A percentile compares a stretch with the other conserved stretches of the same genome.
These are phyloP conservation scores for Drosophila pseudotalamancana DNA, from an alignment of 2,888 invertebrate species.

Conservation along the genomic window DNA sequence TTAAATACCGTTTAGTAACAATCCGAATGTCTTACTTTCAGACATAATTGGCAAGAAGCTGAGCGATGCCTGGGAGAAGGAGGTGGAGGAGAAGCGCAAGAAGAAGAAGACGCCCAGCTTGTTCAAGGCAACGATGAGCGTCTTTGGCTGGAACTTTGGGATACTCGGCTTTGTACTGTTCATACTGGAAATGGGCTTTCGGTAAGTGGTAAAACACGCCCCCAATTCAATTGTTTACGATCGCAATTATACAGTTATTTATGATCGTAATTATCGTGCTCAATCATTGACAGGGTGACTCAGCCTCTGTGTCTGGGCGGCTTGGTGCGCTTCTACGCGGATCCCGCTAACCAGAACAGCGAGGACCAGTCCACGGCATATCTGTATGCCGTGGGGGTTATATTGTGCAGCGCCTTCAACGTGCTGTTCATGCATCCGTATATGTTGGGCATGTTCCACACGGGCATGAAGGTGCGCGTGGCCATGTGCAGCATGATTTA, in stretches of 20 bases:
- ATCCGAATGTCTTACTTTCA: slow-evolving; percentile 46
- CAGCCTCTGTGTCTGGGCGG: slow-evolving; percentile 88
- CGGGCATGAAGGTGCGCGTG: slow-evolving; percentile 86
- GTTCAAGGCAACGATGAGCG: slow-evolving; percentile 84
- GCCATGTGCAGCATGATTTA: slow-evolving; percentile 89
- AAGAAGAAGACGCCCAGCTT: slow-evolving; percentile 84
- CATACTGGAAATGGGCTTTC: slow-evolving; percentile 87
- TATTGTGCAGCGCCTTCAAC: slow-evolving; percentile 90
- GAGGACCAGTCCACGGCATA: slow-evolving; percentile 87
- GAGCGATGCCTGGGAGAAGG: slow-evolving; percentile 86
- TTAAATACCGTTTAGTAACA: neutral
- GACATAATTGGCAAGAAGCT: slow-evolving; percentile 86
- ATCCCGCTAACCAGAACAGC: slow-evolving; percentile 42
- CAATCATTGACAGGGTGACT: slow-evolving; percentile 85
- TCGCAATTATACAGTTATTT: slow-evolving; percentile 56
- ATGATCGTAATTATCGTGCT: slow-evolving; percentile 40
- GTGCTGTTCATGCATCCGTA: slow-evolving; percentile 94
- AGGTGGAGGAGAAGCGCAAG: slow-evolving; percentile 84
- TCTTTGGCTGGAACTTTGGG: slow-evolving; percentile 87
- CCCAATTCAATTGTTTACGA: slow-evolving; percentile 51
- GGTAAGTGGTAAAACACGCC: slow-evolving; percentile 66
- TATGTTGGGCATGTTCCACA: slow-evolving; percentile 88
- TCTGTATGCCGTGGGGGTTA: slow-evolving; percentile 90
- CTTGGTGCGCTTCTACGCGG: slow-evolving; percentile 86
- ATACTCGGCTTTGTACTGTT: slow-evolving; percentile 86